Evolutionary conservation across 2,888 invertebrate genomes (phyloP).

Genomic region (Parnassius glacialis): DNA sequence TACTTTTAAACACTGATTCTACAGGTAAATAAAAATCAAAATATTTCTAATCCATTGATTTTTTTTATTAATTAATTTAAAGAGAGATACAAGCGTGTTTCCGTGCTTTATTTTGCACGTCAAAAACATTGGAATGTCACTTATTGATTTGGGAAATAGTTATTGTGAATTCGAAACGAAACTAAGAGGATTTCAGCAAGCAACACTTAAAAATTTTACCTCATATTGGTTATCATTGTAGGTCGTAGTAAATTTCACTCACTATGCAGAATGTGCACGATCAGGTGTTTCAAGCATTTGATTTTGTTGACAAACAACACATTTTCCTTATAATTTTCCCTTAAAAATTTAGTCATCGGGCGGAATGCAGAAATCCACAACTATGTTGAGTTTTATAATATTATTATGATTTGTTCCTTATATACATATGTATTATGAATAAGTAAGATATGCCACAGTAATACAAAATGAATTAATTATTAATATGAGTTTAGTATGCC

Average conservation of each 20-base stretch:
- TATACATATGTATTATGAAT: slow-evolving; percentile 67
- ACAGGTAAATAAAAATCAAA: background rate
- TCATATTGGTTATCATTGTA: slow-evolving; percentile 2
- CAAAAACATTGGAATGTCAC: slow-evolving; percentile 80
- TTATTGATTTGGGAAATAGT: slow-evolving; percentile 69
- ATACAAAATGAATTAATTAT: slow-evolving; percentile 62
- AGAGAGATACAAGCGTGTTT: slow-evolving; percentile 45
- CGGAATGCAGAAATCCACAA: slow-evolving; percentile 82
- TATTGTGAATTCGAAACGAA: slow-evolving; percentile 50
- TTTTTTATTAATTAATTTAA: slow-evolving; percentile 2
- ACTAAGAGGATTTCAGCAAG: slow-evolving; percentile 16
- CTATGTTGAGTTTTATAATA: slow-evolving; percentile 75
- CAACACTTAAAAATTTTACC: slow-evolving; percentile 2
- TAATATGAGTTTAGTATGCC: slow-evolving; percentile 59
- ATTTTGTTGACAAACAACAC: slow-evolving; percentile 52
- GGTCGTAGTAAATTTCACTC: no score
- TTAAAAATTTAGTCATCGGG: slow-evolving; percentile 78
- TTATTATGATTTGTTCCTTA: slow-evolving; percentile 63
- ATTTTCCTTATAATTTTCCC: slow-evolving; percentile 59
- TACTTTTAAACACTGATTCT: slow-evolving; percentile 8
- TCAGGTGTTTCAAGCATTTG: slow-evolving; percentile 1
- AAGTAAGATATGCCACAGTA: slow-evolving; percentile 58
- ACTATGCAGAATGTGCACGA: background rate
- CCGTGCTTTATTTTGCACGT: slow-evolving; percentile 62
- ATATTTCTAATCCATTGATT: background rate